Evolutionary conservation across 2,797 vertebrate species (phyloP).

Genomic region (Lithobates pipiens): DNA sequence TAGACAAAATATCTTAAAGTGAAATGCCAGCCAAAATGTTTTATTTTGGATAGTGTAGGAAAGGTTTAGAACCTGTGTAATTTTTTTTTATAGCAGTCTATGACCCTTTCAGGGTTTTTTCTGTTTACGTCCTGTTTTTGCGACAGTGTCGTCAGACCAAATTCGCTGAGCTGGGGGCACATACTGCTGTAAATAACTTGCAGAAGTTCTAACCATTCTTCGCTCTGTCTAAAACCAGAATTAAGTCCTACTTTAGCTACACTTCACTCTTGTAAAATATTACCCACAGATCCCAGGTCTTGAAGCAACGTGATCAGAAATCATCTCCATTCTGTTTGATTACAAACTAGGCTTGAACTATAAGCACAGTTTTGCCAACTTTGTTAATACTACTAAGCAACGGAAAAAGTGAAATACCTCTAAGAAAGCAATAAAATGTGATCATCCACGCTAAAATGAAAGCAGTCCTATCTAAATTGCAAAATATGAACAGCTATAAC

Average conservation of each 20-base stretch:
- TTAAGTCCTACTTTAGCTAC: not conserved
- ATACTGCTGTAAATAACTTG: no score
- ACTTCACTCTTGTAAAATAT: not conserved
- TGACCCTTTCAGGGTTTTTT: no score
- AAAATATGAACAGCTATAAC: not conserved
- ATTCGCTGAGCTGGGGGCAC: no score
- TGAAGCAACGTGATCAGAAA: not conserved
- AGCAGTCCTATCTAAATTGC: not conserved
- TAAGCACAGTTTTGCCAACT: conserved; percentile 14
- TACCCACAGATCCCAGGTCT: not conserved
- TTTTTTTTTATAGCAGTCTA: no score
- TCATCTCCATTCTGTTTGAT: conserved; percentile 40
- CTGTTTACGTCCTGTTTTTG: no score
- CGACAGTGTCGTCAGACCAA: no score
- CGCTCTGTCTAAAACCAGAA: no score
- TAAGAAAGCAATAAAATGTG: conserved; percentile 30
- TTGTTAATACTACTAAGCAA: conserved; percentile 15
- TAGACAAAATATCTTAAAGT: no score
- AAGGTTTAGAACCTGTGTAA: no score
- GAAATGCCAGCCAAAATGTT: no score
- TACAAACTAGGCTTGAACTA: conserved; percentile 19
- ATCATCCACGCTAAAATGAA: not conserved
- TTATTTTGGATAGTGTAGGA: no score
- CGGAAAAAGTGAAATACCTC: conserved; percentile 17
- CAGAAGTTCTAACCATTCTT: no score